These are phyloP conservation scores for Trichopoda pennipes DNA, from an alignment of 2,888 invertebrate genomes.

Conservation along the genomic window DNA sequence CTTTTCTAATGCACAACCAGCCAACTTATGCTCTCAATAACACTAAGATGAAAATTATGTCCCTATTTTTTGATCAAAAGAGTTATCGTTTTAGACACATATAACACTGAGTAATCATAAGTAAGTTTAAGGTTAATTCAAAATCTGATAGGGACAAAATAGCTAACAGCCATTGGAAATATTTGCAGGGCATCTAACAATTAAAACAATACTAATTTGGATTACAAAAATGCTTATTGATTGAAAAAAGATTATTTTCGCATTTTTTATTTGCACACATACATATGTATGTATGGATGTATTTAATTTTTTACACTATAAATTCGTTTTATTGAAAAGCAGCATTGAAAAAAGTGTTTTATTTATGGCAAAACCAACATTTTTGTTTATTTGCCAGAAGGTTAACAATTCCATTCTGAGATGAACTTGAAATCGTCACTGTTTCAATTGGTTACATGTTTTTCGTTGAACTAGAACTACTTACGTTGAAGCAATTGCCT, in stretches of 20 bases:
- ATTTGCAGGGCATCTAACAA: background rate
- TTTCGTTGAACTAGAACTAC: constrained; percentile 60
- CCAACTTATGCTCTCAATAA: too few relatives aligned
- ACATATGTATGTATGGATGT: too few relatives aligned
- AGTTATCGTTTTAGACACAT: too few relatives aligned
- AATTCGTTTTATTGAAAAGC: background rate
- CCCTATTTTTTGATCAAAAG: too few relatives aligned
- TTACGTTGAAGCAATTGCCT: background rate
- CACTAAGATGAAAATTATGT: too few relatives aligned
- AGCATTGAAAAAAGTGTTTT: background rate
- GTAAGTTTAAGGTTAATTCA: too few relatives aligned
- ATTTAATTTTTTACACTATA: background rate
- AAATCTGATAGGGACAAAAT: too few relatives aligned
- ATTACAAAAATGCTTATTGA: background rate
- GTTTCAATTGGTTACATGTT: constrained; percentile 42
- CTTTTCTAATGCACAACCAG: too few relatives aligned
- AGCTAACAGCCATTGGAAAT: too few relatives aligned
- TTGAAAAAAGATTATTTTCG: background rate
- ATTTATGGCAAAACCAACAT: constrained; percentile 65
- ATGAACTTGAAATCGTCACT: constrained; percentile 69
- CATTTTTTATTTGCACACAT: background rate
- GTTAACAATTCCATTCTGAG: constrained; percentile 63
- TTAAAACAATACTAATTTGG: background rate
- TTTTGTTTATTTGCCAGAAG: constrained; percentile 70
- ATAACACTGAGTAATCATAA: too few relatives aligned